Conservation (phyloP, 2,888 invertebrate genomes). For the Lepidocyrtinus sp. region DNA sequence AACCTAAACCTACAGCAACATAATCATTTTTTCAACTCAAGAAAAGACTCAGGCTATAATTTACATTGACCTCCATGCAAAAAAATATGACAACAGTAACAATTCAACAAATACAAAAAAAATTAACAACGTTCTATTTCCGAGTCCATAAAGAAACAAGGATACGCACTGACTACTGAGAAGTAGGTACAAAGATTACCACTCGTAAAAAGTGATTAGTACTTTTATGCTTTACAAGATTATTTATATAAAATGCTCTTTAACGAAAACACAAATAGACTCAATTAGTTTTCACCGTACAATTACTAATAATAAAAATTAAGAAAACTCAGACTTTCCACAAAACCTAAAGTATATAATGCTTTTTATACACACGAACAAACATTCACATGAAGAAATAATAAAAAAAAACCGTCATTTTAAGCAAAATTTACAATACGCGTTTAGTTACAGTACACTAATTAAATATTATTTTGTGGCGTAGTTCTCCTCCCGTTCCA, state of each 20-base stretch:
- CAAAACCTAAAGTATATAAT: neutral
- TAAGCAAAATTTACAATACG: no score
- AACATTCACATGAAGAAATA: neutral
- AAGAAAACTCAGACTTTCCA: neutral
- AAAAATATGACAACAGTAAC: neutral
- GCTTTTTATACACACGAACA: neutral
- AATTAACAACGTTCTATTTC: slow-evolving; percentile 22
- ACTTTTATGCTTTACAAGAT: slow-evolving; percentile 50
- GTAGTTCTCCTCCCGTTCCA: slow-evolving; percentile 20
- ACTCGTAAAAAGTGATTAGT: slow-evolving; percentile 54
- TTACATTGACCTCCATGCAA: slow-evolving; percentile 1
- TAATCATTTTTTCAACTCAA: no score
- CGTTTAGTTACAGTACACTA: no score
- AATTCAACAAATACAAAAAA: neutral
- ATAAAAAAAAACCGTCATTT: neutral
- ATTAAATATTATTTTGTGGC: slow-evolving; percentile 22
- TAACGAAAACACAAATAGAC: neutral
- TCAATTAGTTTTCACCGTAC: neutral
- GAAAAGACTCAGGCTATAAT: no score
- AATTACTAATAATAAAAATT: neutral
- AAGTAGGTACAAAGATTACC: slow-evolving; percentile 57
- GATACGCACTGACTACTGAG: slow-evolving; percentile 43
- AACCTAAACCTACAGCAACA: neutral
- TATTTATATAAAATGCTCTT: neutral
- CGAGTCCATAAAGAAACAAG: slow-evolving; percentile 11